These are phyloP conservation scores for Actenoides lindsayi DNA, from an alignment of 2,113 vertebrate genomes.

Conservation along the genomic window DNA sequence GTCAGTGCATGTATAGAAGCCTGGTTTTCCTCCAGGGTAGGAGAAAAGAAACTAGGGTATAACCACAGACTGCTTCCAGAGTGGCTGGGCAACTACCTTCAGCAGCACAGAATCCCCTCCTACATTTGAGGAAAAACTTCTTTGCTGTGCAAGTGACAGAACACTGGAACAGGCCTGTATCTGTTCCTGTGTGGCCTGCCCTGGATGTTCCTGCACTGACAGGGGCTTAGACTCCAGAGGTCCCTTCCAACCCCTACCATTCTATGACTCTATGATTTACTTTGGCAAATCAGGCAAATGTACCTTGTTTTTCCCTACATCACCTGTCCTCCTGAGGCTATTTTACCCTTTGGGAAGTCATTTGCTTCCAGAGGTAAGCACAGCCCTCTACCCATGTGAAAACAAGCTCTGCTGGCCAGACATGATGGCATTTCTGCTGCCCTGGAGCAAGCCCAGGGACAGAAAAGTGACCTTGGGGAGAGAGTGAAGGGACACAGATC, in stretches of 20 bases:
- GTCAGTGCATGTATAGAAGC: not conserved
- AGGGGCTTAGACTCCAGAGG: too few relatives aligned
- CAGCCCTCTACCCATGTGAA: not conserved
- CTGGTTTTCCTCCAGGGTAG: not conserved
- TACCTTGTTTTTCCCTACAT: not conserved
- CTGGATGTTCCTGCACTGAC: too few relatives aligned
- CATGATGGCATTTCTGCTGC: not conserved
- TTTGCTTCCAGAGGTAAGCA: not conserved
- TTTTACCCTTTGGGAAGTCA: not conserved
- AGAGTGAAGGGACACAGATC: not conserved
- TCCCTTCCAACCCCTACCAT: too few relatives aligned
- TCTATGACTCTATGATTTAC: not conserved
- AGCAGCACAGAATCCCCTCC: not conserved
- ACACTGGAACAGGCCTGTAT: too few relatives aligned
- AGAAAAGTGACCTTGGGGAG: not conserved
- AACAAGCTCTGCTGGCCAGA: not conserved
- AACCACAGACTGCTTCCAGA: not conserved
- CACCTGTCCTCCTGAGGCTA: rapidly evolving
- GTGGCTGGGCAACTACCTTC: not conserved
- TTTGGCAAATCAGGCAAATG: not conserved
- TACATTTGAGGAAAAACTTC: not conserved
- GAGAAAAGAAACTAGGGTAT: not conserved
- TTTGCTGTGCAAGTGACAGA: too few relatives aligned
- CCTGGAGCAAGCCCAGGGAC: not conserved
- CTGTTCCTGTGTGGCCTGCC: too few relatives aligned